Conservation (phyloP, 2,113 vertebrate genomes). For the Plecturocebus donacophilus region DNA sequence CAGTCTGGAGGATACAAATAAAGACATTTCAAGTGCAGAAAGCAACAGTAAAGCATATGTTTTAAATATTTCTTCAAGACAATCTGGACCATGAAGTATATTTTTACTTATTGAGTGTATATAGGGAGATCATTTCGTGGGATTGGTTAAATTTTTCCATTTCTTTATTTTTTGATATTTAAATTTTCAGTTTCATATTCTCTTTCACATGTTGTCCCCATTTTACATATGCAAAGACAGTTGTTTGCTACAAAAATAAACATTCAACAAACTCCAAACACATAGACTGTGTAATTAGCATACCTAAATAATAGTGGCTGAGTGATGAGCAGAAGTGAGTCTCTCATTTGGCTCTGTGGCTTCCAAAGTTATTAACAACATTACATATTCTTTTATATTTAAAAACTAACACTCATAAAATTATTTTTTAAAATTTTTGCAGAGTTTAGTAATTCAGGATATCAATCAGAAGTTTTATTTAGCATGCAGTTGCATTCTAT, state of each 20-base stretch:
- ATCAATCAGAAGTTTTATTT: not conserved
- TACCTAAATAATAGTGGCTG: not conserved
- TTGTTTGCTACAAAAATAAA: not conserved
- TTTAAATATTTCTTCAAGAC: not conserved
- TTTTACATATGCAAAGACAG: not conserved
- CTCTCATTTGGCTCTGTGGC: not conserved
- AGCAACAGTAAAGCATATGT: not conserved
- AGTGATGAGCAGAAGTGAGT: not conserved
- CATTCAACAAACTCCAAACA: not conserved
- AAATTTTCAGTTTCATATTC: not conserved
- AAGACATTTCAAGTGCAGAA: not conserved
- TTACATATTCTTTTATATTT: not conserved
- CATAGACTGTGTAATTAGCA: not conserved
- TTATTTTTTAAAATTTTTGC: constrained; percentile 6
- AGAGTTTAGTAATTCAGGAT: not conserved
- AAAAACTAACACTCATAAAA: not conserved
- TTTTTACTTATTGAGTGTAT: not conserved
- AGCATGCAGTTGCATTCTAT: not conserved
- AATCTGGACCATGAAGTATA: not conserved
- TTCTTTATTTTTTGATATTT: not conserved
- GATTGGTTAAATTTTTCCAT: not conserved
- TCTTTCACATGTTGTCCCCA: not conserved
- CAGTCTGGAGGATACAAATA: not conserved
- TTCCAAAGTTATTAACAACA: not conserved
- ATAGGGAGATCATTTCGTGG: not conserved